phyloP scores from a whole-genome alignment of 2,797 vertebrate genomes.

The Schizopygopsis malacanthus region DNA sequence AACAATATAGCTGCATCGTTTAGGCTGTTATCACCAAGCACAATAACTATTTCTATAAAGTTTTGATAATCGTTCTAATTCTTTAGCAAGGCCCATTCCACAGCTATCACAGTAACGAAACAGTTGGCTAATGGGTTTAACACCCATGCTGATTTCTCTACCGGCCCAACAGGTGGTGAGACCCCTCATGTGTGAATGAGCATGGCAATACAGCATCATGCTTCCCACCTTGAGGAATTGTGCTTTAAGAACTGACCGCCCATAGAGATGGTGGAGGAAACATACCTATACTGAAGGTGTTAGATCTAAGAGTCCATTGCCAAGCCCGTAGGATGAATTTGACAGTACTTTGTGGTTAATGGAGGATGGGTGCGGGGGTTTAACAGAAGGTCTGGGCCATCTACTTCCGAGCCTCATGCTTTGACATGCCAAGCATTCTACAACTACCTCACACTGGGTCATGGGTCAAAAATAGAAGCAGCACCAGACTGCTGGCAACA shows the following conservation, averaged over 20 bases:
- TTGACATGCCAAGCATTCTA: constrained; percentile 59
- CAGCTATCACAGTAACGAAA: background rate
- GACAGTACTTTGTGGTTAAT: constrained; percentile 34
- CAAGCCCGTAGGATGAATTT: background rate
- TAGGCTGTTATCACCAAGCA: background rate
- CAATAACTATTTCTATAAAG: background rate
- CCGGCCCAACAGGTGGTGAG: constrained; percentile 31
- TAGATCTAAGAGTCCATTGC: constrained; percentile 10
- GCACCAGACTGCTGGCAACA: constrained; percentile 35
- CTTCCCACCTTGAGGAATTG: background rate
- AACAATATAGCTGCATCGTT: background rate
- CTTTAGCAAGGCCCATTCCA: background rate
- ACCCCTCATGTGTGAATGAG: constrained; percentile 25
- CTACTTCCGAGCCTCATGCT: constrained; percentile 13
- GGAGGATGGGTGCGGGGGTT: background rate
- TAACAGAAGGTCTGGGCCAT: constrained; percentile 36
- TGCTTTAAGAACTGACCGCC: background rate
- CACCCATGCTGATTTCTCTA: constrained; percentile 14
- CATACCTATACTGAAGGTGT: constrained; percentile 5
- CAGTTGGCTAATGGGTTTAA: constrained; percentile 13
- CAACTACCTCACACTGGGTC: constrained; percentile 51
- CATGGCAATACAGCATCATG: background rate
- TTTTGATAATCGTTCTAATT: background rate
- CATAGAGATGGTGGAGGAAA: background rate
- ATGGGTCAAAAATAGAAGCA: constrained; percentile 56